phyloP scores from a whole-genome alignment of 2,888 invertebrate genomes.

The Euspilapteryx auroguttella region DNA sequence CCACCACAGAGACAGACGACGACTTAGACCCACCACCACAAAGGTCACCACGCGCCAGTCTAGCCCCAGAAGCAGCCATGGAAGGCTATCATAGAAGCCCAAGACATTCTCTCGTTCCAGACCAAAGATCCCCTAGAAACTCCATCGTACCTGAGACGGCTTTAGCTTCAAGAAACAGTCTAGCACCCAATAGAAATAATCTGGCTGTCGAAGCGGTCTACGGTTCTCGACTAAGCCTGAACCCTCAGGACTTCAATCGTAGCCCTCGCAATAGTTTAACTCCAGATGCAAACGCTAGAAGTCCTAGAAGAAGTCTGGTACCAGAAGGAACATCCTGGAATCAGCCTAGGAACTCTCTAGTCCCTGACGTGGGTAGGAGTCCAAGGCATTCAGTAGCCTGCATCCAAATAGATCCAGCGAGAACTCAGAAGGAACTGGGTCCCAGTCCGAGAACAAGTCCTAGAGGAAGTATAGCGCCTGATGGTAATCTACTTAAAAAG shows the following conservation, averaged over 20 bases:
- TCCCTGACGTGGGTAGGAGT: slow-evolving; percentile 61
- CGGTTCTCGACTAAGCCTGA: slow-evolving; percentile 59
- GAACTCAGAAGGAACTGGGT: slow-evolving; percentile 47
- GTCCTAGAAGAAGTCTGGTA: slow-evolving; percentile 63
- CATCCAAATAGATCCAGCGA: slow-evolving; percentile 42
- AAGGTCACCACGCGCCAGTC: slow-evolving; percentile 59
- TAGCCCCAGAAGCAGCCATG: slow-evolving; percentile 56
- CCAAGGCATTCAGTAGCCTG: slow-evolving; percentile 61
- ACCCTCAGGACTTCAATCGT: slow-evolving; percentile 58
- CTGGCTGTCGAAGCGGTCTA: slow-evolving; percentile 60
- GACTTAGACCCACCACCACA: slow-evolving; percentile 44
- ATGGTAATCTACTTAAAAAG: slow-evolving; percentile 38
- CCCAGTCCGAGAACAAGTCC: slow-evolving; percentile 60
- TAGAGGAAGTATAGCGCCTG: slow-evolving; percentile 56
- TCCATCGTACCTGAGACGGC: slow-evolving; percentile 65
- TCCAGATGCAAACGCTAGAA: slow-evolving; percentile 48
- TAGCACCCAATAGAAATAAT: slow-evolving; percentile 63
- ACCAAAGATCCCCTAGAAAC: slow-evolving; percentile 61
- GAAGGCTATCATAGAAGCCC: slow-evolving; percentile 60
- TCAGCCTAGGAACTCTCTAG: slow-evolving; percentile 62
- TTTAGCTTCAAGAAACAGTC: slow-evolving; percentile 53
- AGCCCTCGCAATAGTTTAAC: slow-evolving; percentile 52
- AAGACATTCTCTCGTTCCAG: slow-evolving; percentile 58
- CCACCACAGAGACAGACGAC: slow-evolving; percentile 65
- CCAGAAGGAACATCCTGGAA: slow-evolving; percentile 59